Percentiles rank a stretch among this genome's conserved stretches.
phyloP scores from a whole-genome alignment of 2,888 invertebrate species.

The Idaea straminata region DNA sequence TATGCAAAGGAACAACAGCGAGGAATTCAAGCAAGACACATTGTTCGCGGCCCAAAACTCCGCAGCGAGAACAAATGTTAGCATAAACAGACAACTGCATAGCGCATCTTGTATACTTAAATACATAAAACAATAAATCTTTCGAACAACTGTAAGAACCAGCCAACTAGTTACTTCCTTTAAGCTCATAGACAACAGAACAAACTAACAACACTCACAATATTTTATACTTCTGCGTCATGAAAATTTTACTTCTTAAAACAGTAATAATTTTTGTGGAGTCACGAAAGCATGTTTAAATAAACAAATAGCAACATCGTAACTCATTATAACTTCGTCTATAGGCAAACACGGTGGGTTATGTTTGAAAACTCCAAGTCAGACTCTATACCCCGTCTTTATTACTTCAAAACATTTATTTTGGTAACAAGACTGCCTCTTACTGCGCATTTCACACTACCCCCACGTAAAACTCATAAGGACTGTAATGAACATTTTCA shows the following conservation, averaged over 20 bases:
- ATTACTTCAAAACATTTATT: slow-evolving; percentile 35
- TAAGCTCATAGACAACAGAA: slow-evolving; percentile 1
- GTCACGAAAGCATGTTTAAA: slow-evolving; percentile 46
- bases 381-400: slow-evolving; percentile 30
- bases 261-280: slow-evolving; percentile 42
- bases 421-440: slow-evolving; percentile 28
- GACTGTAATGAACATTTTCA: slow-evolving; percentile 24
- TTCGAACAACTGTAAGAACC: slow-evolving; percentile 7
- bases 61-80: background rate
- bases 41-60: background rate
- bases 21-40: slow-evolving; percentile 1
- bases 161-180: slow-evolving; percentile 3
- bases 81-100: slow-evolving; percentile 17
- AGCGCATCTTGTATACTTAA: slow-evolving; percentile 16
- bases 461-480: slow-evolving; percentile 22
- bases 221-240: background rate
- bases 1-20: background rate
- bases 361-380: slow-evolving; percentile 36
- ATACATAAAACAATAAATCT: slow-evolving; percentile 26
- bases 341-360: slow-evolving; percentile 37
- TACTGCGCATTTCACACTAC: slow-evolving; percentile 30
- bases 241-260: slow-evolving; percentile 20
- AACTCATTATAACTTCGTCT: slow-evolving; percentile 56
- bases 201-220: background rate
- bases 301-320: slow-evolving; percentile 39